Conservation (phyloP, 2,797 vertebrate genomes). For the Dipus sagitta region DNA sequence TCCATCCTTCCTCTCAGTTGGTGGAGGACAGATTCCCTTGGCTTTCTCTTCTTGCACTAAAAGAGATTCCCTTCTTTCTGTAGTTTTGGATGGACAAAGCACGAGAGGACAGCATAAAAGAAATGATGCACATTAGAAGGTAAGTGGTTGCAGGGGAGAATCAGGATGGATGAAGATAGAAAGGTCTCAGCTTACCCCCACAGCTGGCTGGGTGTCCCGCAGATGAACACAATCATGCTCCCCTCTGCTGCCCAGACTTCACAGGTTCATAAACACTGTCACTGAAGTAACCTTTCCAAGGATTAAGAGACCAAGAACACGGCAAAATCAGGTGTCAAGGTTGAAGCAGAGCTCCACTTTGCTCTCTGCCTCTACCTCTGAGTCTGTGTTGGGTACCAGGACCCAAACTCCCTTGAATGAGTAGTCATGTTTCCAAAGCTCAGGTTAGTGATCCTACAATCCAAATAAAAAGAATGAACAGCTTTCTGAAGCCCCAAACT, state of each 20-base stretch:
- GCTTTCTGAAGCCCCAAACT: not conserved
- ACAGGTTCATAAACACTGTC: not conserved
- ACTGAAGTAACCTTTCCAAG: not conserved
- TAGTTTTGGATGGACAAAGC: conserved; percentile 91
- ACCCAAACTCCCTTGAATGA: conserved; percentile 34
- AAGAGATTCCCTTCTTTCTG: conserved; percentile 35
- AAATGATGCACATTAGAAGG: conserved; percentile 89
- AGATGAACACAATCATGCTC: not conserved
- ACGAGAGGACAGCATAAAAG: conserved; percentile 81
- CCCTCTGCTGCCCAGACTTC: not conserved
- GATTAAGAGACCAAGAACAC: not conserved
- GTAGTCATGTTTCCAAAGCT: conserved; percentile 39
- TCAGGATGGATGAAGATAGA: not conserved
- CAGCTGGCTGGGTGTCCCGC: not conserved
- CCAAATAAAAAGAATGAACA: conserved; percentile 40
- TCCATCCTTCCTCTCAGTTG: not conserved
- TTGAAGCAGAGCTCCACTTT: not conserved
- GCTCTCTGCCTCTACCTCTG: not conserved
- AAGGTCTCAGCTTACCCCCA: not conserved
- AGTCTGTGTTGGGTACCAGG: not conserved
- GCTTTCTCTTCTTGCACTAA: conserved; percentile 22
- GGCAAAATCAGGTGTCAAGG: not conserved
- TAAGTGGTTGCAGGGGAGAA: conserved; percentile 68
- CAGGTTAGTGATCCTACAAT: not conserved
- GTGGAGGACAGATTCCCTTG: not conserved